Evolutionary conservation across 2,113 vertebrate species (phyloP).

Genomic region (Prinia subflava): DNA sequence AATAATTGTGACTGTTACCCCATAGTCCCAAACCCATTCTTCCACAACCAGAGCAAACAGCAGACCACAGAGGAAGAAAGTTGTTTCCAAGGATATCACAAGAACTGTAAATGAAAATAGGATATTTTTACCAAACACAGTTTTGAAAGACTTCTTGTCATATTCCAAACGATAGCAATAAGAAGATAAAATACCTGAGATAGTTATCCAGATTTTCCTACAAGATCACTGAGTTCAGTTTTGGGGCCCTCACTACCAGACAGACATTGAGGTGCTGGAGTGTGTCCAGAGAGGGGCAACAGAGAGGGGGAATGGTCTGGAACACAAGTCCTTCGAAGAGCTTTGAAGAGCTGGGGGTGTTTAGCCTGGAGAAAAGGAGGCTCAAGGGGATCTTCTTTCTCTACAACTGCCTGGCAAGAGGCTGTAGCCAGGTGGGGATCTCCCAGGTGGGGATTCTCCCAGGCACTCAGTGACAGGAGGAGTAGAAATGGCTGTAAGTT

Average conservation of each 20-base stretch:
- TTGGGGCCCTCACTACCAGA: background rate
- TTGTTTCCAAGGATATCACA: constrained; percentile 79
- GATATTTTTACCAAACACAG: background rate
- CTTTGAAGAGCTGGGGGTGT: no score
- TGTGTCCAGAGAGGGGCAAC: background rate
- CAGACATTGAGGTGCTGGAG: background rate
- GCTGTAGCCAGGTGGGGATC: no score
- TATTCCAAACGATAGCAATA: background rate
- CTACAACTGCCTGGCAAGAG: background rate
- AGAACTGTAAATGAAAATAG: constrained; percentile 54
- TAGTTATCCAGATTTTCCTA: background rate
- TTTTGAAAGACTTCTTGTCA: background rate
- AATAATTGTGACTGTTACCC: constrained; percentile 79
- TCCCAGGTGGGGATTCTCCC: background rate
- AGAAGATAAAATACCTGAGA: background rate
- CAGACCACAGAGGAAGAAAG: constrained; percentile 81
- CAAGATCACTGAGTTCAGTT: background rate
- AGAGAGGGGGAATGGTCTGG: background rate
- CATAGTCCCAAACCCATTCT: constrained; percentile 87
- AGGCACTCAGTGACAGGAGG: background rate
- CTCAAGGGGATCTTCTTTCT: background rate
- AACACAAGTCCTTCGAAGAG: background rate
- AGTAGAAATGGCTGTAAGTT: background rate
- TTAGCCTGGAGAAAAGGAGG: background rate
- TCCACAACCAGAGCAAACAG: constrained; percentile 82